phyloP scores from a whole-genome alignment of 2,113 vertebrate genomes.

The Stegostoma tigrinum region DNA sequence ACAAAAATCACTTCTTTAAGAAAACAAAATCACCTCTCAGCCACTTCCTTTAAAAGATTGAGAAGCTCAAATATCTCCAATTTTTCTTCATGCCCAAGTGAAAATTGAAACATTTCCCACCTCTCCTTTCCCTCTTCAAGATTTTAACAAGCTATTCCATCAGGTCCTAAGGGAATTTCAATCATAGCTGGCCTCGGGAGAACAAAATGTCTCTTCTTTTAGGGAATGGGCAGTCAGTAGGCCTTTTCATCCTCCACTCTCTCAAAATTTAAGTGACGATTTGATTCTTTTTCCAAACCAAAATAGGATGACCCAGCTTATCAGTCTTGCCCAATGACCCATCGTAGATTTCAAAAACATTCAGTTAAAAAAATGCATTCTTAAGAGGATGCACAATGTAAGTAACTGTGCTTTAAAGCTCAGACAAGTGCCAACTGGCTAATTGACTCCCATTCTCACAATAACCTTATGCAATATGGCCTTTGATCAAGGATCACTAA shows the following conservation, averaged over 20 bases:
- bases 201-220: background rate
- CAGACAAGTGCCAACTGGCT: background rate
- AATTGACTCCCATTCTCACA: background rate
- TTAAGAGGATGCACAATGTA: background rate
- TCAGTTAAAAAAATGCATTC: background rate
- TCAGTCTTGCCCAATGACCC: slow-evolving; percentile 48
- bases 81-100: background rate
- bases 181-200: background rate
- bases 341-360: background rate
- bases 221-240: background rate
- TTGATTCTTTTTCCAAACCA: slow-evolving; percentile 47
- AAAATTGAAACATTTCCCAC: background rate
- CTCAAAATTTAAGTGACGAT: slow-evolving; percentile 60
- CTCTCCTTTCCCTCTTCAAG: background rate
- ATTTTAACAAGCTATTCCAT: no score
- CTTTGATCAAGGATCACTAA: background rate
- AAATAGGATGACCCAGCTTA: slow-evolving; percentile 47
- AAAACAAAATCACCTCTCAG: no score
- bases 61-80: background rate
- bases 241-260: slow-evolving; percentile 42
- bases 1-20: background rate
- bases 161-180: background rate
- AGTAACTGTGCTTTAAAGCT: background rate
- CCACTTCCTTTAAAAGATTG: background rate
- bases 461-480: background rate